phyloP scores from a whole-genome alignment of 2,113 vertebrate species.

The Nothoprocta pentlandii region DNA sequence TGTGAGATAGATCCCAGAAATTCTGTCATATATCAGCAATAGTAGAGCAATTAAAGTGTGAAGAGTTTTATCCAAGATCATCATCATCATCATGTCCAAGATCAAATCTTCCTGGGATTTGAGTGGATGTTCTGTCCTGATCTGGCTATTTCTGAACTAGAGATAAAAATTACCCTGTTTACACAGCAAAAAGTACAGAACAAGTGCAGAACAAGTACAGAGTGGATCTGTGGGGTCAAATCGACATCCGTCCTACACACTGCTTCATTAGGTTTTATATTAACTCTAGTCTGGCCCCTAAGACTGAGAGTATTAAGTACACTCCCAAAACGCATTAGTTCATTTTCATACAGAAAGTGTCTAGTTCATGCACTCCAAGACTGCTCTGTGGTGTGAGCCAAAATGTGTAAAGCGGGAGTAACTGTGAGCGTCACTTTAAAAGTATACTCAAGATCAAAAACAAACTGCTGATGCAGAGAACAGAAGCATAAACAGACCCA shows the following conservation, averaged over 20 bases:
- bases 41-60: background rate
- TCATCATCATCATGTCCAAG: background rate
- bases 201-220: background rate
- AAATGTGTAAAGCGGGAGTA: background rate
- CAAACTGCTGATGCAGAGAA: background rate
- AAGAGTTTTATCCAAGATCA: background rate
- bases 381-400: background rate
- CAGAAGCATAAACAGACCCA: background rate
- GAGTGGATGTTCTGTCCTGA: background rate
- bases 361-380: background rate
- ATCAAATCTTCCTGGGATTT: background rate
- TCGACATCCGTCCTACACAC: no score
- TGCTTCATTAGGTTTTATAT: background rate
- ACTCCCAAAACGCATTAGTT: background rate
- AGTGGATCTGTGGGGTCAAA: background rate
- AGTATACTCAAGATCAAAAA: background rate
- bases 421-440: rapidly evolving
- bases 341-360: background rate
- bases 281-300: background rate
- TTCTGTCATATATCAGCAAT: background rate
- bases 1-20: background rate
- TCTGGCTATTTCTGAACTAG: background rate
- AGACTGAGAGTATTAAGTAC: background rate
- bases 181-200: background rate
- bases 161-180: background rate